A percentile compares a stretch with the other conserved stretches of the same genome.
phyloP scores from a whole-genome alignment of 2,113 vertebrate species.

The Cavia aperea region DNA sequence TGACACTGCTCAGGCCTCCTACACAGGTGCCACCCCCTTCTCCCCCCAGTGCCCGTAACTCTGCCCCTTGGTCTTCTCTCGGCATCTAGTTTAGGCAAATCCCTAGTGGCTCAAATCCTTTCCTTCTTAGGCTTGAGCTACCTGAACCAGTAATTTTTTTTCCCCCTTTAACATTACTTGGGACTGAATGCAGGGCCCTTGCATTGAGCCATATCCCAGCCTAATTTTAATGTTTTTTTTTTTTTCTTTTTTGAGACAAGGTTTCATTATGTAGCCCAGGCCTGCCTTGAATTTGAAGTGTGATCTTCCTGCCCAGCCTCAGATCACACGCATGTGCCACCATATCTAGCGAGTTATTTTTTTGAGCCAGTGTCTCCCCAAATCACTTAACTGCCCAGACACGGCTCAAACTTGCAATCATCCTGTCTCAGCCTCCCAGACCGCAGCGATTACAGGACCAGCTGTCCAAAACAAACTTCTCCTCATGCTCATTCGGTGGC shows the following conservation, averaged over 20 bases:
- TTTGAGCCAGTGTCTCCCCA: background rate
- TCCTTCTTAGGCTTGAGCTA: background rate
- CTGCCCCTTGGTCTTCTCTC: background rate
- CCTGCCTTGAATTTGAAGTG: background rate
- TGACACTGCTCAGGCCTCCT: background rate
- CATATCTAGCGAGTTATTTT: background rate
- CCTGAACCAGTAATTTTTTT: background rate
- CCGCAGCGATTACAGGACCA: rapidly evolving
- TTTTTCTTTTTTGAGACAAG: background rate
- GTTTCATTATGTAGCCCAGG: background rate
- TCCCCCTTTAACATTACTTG: background rate
- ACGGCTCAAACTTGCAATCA: background rate
- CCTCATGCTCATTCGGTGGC: background rate
- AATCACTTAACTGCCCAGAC: background rate
- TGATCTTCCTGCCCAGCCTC: background rate
- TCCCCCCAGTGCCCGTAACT: background rate
- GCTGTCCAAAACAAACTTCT: background rate
- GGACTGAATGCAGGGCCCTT: background rate
- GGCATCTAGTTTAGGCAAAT: background rate
- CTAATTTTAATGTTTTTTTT: background rate
- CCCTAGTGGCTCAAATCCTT: background rate
- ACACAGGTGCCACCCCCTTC: background rate
- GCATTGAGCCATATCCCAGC: background rate
- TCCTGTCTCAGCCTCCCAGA: background rate
- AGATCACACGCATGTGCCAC: background rate